Conservation (phyloP, 2,888 invertebrate genomes). For the Mythimna lalbum region DNA sequence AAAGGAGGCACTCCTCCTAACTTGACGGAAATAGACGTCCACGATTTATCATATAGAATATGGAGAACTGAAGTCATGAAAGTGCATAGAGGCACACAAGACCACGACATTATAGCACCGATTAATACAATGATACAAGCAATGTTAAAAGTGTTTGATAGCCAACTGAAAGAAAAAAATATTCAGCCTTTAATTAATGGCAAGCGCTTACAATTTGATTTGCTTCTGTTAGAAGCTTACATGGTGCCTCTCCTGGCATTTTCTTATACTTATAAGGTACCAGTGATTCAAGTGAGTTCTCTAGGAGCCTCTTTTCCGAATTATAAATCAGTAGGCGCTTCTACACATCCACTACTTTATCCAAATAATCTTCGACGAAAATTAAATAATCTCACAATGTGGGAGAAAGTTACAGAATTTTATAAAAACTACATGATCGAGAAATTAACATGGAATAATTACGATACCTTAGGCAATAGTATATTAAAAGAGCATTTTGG, state of each 20-base stretch:
- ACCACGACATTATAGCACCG: constrained; percentile 25
- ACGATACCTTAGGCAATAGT: background rate
- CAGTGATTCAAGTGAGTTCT: constrained; percentile 72
- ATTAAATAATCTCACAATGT: constrained; percentile 63
- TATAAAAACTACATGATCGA: constrained; percentile 48
- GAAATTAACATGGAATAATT: background rate
- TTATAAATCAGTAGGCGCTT: constrained; percentile 64
- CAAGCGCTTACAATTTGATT: constrained; percentile 67
- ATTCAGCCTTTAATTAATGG: constrained; percentile 62
- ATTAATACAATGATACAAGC: constrained; percentile 7
- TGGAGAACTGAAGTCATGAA: constrained; percentile 44
- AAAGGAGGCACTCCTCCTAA: constrained; percentile 72
- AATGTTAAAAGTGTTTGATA: constrained; percentile 43
- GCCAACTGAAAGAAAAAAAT: constrained; percentile 38
- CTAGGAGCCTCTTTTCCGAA: constrained; percentile 58
- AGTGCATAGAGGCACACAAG: constrained; percentile 19
- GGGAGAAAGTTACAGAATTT: constrained; percentile 67
- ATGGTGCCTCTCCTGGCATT: constrained; percentile 50
- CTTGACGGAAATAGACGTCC: constrained; percentile 80
- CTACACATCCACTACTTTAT: constrained; percentile 68
- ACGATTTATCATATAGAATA: constrained; percentile 69
- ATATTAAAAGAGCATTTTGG: constrained; percentile 60
- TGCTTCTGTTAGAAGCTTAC: constrained; percentile 67
- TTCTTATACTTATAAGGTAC: constrained; percentile 62
- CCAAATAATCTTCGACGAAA: constrained; percentile 54